These are phyloP conservation scores for Mamestra configurata DNA, from an alignment of 1,140 invertebrate species.

Conservation along the genomic window DNA sequence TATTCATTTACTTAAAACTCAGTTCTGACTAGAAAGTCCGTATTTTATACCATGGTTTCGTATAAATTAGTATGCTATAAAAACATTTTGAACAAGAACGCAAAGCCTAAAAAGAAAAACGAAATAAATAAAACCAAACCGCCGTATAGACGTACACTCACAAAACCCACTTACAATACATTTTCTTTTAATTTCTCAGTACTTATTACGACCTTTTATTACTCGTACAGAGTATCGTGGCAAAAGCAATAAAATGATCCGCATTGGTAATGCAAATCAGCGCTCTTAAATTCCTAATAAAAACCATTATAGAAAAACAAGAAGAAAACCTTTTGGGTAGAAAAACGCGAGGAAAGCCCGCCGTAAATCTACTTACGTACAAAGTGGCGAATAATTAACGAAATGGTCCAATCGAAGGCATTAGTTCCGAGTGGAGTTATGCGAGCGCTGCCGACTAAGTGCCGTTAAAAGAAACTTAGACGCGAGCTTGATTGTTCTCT, in stretches of 20 bases:
- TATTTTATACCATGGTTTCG: background rate
- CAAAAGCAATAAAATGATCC: slow-evolving; percentile 58
- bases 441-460: slow-evolving; percentile 80
- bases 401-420: slow-evolving; percentile 87
- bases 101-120: slow-evolving; percentile 30
- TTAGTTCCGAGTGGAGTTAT: slow-evolving; percentile 85
- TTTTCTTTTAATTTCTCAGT: slow-evolving; percentile 48
- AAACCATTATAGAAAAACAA: slow-evolving; percentile 68
- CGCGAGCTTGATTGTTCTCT: slow-evolving; percentile 84
- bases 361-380: slow-evolving; percentile 87
- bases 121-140: slow-evolving; percentile 34
- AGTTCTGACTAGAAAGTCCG: background rate
- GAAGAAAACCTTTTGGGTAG: slow-evolving; percentile 61
- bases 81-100: slow-evolving; percentile 20
- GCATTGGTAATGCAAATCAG: slow-evolving; percentile 70
- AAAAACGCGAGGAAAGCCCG: slow-evolving; percentile 78
- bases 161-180: slow-evolving; percentile 47
- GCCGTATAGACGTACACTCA: slow-evolving; percentile 9
- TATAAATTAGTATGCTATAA: slow-evolving; percentile 26
- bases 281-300: slow-evolving; percentile 69
- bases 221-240: slow-evolving; percentile 54
- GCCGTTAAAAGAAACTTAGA: slow-evolving; percentile 88
- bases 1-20: slow-evolving; percentile 3
- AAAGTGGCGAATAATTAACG: slow-evolving; percentile 88
- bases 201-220: slow-evolving; percentile 49